phyloP scores from a whole-genome alignment of 2,113 vertebrate genomes.

The Parotia lawesii region DNA sequence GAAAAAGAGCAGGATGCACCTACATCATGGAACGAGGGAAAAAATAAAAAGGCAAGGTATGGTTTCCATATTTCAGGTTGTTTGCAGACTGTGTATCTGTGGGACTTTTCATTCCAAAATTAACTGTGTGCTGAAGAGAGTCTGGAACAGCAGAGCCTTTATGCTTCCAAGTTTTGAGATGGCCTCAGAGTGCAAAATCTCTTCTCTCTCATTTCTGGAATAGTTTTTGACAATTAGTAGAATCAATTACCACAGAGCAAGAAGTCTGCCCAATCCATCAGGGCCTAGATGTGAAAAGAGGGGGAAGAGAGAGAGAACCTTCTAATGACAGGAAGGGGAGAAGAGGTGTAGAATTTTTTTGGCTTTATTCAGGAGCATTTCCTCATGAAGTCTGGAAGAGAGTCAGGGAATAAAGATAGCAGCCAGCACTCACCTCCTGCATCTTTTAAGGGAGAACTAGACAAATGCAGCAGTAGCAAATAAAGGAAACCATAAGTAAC shows the following conservation, averaged over 20 bases:
- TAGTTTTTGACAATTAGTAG: slow-evolving; percentile 41
- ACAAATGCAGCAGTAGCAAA: not conserved
- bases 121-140: slow-evolving; percentile 10
- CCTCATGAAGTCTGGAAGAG: slow-evolving; percentile 40
- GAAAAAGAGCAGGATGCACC: not conserved
- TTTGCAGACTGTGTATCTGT: not conserved
- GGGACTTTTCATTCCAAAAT: slow-evolving; percentile 16
- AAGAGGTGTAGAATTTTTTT: slow-evolving; percentile 29
- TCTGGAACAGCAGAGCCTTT: slow-evolving; percentile 21
- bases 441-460: slow-evolving; percentile 10
- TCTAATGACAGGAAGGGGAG: slow-evolving; percentile 36
- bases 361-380: slow-evolving; percentile 29
- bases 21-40: not conserved
- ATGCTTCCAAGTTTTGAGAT: slow-evolving; percentile 16
- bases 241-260: slow-evolving; percentile 22
- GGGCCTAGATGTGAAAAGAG: slow-evolving; percentile 5
- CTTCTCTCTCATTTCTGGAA: slow-evolving; percentile 15
- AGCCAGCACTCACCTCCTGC: slow-evolving; percentile 33
- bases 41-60: not conserved
- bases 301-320: not conserved
- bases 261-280: slow-evolving; percentile 41
- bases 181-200: not conserved
- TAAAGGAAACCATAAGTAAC: not conserved
- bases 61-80: not conserved
- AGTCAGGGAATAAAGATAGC: slow-evolving; percentile 41